Conservation (phyloP, 2,113 vertebrate genomes). For the Hirundichthys speculiger region DNA sequence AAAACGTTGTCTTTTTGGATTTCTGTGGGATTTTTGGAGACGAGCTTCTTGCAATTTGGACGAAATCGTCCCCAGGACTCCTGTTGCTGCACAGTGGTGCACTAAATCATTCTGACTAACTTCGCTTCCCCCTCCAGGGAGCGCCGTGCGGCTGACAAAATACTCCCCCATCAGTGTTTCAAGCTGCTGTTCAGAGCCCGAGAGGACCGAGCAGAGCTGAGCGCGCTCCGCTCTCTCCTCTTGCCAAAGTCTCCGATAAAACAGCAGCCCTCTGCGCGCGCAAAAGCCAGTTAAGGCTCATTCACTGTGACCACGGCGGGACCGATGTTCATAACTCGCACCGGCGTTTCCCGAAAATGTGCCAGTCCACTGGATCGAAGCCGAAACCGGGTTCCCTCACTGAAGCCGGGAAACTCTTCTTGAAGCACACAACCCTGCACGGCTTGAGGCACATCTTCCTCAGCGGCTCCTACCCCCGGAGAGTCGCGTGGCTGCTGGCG, state of each 20-base stretch:
- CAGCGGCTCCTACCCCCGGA: conserved; percentile 80
- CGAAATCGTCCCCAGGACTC: conserved; percentile 47
- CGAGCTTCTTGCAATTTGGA: conserved; percentile 44
- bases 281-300: conserved; percentile 42
- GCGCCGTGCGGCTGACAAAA: conserved; percentile 52
- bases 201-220: conserved; percentile 46
- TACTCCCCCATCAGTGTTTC: conserved; percentile 46
- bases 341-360: conserved; percentile 69
- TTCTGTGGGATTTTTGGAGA: conserved; percentile 17
- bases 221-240: conserved; percentile 34
- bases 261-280: conserved; percentile 54
- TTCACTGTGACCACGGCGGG: conserved; percentile 41
- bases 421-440: conserved; percentile 82
- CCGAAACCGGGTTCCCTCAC: conserved; percentile 68
- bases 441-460: conserved; percentile 82
- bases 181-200: conserved; percentile 53
- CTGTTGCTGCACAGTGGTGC: conserved; percentile 56
- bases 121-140: conserved; percentile 38
- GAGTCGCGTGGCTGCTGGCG: conserved; percentile 82
- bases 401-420: conserved; percentile 79
- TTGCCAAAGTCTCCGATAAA: conserved; percentile 44
- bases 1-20: conserved; percentile 17
- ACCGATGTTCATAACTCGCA: conserved; percentile 48
- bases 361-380: conserved; percentile 71
- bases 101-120: conserved; percentile 57